Evolutionary conservation across 2,888 invertebrate genomes (phyloP).

Genomic region (Cetonia aurata): DNA sequence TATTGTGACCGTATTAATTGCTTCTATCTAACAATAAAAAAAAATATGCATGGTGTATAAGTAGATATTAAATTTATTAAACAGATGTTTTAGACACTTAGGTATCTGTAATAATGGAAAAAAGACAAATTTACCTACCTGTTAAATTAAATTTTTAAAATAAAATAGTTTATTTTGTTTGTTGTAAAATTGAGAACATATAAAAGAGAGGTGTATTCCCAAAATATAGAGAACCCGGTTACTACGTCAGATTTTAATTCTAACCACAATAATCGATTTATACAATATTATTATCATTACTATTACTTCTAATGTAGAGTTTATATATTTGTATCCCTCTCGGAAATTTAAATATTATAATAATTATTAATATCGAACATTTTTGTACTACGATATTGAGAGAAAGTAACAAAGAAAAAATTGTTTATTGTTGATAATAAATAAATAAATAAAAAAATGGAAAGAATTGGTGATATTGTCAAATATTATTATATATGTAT

Average conservation of each 20-base stretch:
- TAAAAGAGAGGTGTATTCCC: slow-evolving; percentile 7
- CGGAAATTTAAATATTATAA: slow-evolving; percentile 21
- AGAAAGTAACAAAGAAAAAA: slow-evolving; percentile 31
- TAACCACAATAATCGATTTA: not conserved
- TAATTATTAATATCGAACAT: not conserved
- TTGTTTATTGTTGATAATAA: slow-evolving; percentile 31
- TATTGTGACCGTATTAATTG: not conserved
- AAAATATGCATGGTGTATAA: slow-evolving; percentile 31
- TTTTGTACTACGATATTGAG: slow-evolving; percentile 26
- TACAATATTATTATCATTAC: slow-evolving; percentile 17
- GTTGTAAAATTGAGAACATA: slow-evolving; percentile 13
- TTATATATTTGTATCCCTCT: slow-evolving; percentile 23
- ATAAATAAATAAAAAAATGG: slow-evolving; percentile 27
- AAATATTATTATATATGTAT: slow-evolving; percentile 47
- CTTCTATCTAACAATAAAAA: slow-evolving; percentile 16
- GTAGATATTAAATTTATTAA: slow-evolving; percentile 23
- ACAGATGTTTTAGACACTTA: slow-evolving; percentile 22
- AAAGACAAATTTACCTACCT: not conserved
- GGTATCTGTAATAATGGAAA: slow-evolving; percentile 18
- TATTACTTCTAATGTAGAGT: slow-evolving; percentile 20
- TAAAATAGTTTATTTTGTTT: slow-evolving; percentile 24
- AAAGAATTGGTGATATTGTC: slow-evolving; percentile 55
- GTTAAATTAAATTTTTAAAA: slow-evolving; percentile 9
- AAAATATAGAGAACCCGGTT: not conserved
- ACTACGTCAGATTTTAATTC: slow-evolving; percentile 13